Base-by-base conservation (phyloP, 2,888 invertebrate genomes). In the Platycheirus rosarum region DNA sequence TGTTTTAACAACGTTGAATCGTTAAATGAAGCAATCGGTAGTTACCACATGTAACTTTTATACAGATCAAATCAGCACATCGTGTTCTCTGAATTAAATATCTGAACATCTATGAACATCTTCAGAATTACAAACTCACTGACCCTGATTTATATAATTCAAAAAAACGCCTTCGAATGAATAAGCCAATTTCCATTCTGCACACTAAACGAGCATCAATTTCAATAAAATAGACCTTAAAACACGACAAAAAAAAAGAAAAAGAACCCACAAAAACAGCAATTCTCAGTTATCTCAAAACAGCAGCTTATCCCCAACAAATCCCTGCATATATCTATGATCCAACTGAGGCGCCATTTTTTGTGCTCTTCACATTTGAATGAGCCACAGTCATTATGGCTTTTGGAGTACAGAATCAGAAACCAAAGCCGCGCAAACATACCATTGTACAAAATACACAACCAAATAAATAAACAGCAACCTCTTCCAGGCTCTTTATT, bases 141-240 rank as follows among this genome's bases (percentile, higher is more conserved):
- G 70, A 80, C 76, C 76, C 60, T 60, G 62, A 80, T 80, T 80
- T 65, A 80, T 71, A 55, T 55, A 60, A 75, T 57, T 44, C 70
- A 53, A 66, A 37, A 53, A 66, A 37, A n/a, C 20, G 35, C 48
- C 40, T 16, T 13, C 26, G 29, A 63, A 66, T 57, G 65, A 80
- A 80, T 80, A 48, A 76, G 70, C 70, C 70, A 65, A 80, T 70
- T 76, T 80, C 48, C 70, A 80, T 80, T 80, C 76, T 40, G 53
- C 35, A 62, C 80, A 80, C 76, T 66, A 53, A 80, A 70, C 62
- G 76, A 80, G 65, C 80, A 80, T 80, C 66, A 76, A 76, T 80
- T 80, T 71, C 70, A 76, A 80, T 80, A 75, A 51, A n/a, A 80
- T 57, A 51, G 75, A 60, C 32, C 40, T 51, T 8, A 29, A 18